Percentiles rank a stretch among this genome's conserved stretches.
These are phyloP conservation scores for Calameuta pallipes DNA, from an alignment of 2,888 invertebrate species.

Conservation along the genomic window DNA sequence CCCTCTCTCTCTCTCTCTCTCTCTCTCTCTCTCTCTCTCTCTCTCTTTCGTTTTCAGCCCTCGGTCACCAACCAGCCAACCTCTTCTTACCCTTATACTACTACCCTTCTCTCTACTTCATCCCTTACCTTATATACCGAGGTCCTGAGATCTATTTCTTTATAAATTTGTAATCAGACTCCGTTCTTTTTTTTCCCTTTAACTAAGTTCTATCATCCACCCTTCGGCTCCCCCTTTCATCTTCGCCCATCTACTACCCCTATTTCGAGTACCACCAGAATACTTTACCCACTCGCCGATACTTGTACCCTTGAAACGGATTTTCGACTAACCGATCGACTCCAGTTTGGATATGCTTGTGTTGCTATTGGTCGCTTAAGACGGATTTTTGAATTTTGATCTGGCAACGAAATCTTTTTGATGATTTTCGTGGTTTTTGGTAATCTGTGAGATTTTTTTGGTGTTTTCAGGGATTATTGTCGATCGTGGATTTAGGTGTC, in stretches of 20 bases:
- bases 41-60: slow-evolving; percentile 18
- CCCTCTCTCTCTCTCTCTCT: slow-evolving; percentile 24
- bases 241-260: slow-evolving; percentile 6
- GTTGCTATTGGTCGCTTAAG: no score
- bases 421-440: no score
- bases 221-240: slow-evolving; percentile 29
- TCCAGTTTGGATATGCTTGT: no score
- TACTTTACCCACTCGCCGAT: background rate
- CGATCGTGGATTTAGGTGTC: no score
- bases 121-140: slow-evolving; percentile 24
- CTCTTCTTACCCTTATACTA: slow-evolving; percentile 14
- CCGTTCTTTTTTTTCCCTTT: slow-evolving; percentile 18
- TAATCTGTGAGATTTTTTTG: no score
- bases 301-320: background rate
- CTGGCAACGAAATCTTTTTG: no score
- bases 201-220: slow-evolving; percentile 14
- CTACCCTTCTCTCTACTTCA: slow-evolving; percentile 17
- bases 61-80: slow-evolving; percentile 17
- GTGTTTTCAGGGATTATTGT: no score
- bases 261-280: no score
- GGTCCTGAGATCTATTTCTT: slow-evolving; percentile 48
- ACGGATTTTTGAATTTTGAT: no score
- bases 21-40: background rate
- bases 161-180: slow-evolving; percentile 53
- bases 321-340: background rate